Evolutionary conservation across 2,888 invertebrate genomes (phyloP), one percentile per base, ranked within the genome.

Genomic region (Trachelus tabidus): DNA sequence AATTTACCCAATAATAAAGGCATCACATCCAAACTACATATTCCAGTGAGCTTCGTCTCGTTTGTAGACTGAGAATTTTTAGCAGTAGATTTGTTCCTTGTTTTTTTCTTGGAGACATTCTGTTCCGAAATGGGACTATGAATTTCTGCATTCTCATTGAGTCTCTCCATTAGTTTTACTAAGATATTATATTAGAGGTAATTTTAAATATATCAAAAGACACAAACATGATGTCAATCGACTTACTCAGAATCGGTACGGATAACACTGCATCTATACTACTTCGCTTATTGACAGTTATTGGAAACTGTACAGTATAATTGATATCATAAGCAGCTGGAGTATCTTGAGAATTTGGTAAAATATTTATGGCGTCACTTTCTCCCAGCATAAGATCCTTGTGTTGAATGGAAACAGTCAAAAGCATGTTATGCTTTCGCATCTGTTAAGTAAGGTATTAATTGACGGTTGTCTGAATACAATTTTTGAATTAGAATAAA

Each of bases 21-120:
- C 75, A 89, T 81, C 23, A 89, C 56, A 79, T 89, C 89, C 12
- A 89, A 34, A 78, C 84, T 89, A 75, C 89, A 89, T n/a, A 87
- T 78, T 37, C 89, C 87, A 6, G 88, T 40, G 33, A 84, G 73
- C 12, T 75, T 76, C n/a, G 34, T n/a, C 23, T 23, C 56, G 9
- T 23, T 56, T 56, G 56, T 56, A 9, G 56, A 2, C 23, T 56
- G 56, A 9, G 56, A 56, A 56, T 9, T 56, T 56, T 23, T 23
- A 56, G 12, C 69, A 69, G 68, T 77, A 78, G 4, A 68, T 37
- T 79, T 73, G 75, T 4, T 78, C 77, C 68, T 73, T 81, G 40
- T 68, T 79, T 69, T 77, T 78, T 11, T 69, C n/a, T 40, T 79
- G 2, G 56, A 56, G 9, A 56, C 15, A 23, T 56, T 56, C 56